These are phyloP conservation scores for Butastur rufipennis DNA, from an alignment of 2,113 vertebrate species.

Conservation along the genomic window DNA sequence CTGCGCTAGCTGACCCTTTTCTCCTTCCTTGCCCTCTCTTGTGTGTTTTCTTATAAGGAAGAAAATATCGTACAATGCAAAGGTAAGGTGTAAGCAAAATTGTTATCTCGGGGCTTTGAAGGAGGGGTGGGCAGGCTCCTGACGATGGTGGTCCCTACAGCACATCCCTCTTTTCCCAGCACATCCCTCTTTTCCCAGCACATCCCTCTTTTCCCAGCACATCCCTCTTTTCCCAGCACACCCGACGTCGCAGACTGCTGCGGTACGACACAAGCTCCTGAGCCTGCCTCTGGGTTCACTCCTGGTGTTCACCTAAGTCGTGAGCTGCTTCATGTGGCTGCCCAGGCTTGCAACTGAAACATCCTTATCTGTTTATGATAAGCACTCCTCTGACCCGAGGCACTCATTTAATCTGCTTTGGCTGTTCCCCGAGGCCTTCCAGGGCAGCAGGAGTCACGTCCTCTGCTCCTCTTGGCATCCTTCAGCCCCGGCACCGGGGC, in stretches of 20 bases:
- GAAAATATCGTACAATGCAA: background rate
- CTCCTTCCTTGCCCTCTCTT: background rate
- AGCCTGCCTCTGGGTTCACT: background rate
- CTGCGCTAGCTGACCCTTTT: background rate
- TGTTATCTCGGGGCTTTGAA: background rate
- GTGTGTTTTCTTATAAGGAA: background rate
- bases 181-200: no score
- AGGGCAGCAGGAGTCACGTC: background rate
- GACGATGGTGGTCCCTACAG: background rate
- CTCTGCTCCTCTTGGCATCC: background rate
- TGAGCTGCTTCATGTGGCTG: background rate
- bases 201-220: background rate
- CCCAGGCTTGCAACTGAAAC: background rate
- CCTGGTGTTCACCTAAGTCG: accelerated
- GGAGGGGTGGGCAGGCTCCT: background rate
- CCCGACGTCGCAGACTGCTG: background rate
- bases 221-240: background rate
- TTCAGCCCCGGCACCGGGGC: background rate
- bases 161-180: no score
- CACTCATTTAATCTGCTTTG: background rate
- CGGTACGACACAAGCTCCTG: accelerated
- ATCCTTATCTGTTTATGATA: background rate
- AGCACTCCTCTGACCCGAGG: background rate
- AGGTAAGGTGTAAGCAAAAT: background rate
- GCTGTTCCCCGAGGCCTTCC: background rate